These are phyloP conservation scores for Tenodera sinensis DNA, from an alignment of 2,888 invertebrate genomes.

Conservation along the genomic window DNA sequence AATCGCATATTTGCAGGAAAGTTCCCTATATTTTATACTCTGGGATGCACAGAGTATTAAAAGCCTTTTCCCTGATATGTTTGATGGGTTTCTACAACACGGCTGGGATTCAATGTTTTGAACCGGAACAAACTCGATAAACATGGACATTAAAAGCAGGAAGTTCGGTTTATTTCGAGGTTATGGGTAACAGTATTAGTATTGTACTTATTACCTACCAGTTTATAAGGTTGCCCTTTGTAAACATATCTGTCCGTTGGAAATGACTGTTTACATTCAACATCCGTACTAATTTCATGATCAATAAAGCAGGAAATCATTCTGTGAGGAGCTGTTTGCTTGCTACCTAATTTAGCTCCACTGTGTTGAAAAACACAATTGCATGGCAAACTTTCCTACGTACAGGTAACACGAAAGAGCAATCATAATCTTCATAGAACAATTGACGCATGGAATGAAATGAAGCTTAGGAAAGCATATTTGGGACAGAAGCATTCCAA, in stretches of 20 bases:
- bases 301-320: background rate
- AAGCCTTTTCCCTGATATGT: no score
- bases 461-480: no score
- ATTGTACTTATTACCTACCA: background rate
- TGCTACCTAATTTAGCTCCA: background rate
- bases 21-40: no score
- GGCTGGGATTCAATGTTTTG: background rate
- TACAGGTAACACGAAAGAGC: background rate
- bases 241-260: background rate
- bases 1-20: no score
- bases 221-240: background rate
- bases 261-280: background rate
- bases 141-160: background rate
- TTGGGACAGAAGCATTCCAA: no score
- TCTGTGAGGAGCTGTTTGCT: background rate
- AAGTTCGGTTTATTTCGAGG: background rate
- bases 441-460: no score
- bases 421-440: background rate
- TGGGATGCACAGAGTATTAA: no score
- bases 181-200: background rate
- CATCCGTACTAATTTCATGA: background rate
- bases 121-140: background rate
- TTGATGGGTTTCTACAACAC: accelerated
- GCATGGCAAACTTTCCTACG: background rate
- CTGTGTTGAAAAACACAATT: background rate